phyloP scores from a whole-genome alignment of 2,888 invertebrate genomes.

The Dasysyrphus albostriatus region DNA sequence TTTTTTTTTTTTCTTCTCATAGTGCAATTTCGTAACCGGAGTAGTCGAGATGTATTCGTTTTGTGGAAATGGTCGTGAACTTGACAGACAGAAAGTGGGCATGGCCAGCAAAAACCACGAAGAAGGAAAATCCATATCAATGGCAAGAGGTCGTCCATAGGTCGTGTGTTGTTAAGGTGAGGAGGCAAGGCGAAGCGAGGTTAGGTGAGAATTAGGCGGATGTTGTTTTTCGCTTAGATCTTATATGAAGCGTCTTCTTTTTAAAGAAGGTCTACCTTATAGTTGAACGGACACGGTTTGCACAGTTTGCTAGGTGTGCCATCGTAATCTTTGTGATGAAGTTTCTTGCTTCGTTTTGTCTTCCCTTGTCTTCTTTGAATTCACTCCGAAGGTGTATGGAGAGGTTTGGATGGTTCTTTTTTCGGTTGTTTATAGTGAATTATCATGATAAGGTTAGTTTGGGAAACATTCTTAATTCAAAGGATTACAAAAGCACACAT shows the following conservation, averaged over 20 bases:
- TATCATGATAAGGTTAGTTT: constrained; percentile 80
- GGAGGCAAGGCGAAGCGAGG: neutral
- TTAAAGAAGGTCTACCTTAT: constrained; percentile 29
- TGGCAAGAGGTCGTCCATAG: constrained; percentile 33
- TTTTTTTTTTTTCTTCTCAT: neutral
- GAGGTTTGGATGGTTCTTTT: neutral
- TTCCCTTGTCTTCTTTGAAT: constrained; percentile 73
- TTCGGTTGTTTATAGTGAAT: constrained; percentile 69
- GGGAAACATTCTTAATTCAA: constrained; percentile 32
- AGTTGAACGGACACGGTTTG: constrained; percentile 63
- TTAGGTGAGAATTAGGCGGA: constrained; percentile 32
- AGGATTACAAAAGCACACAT: constrained; percentile 35
- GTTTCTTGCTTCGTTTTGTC: constrained; percentile 19
- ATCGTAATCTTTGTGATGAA: constrained; percentile 56
- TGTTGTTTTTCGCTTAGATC: constrained; percentile 12
- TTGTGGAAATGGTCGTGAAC: constrained; percentile 70
- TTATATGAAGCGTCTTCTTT: constrained; percentile 51
- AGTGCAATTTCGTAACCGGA: constrained; percentile 53
- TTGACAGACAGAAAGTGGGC: constrained; percentile 66
- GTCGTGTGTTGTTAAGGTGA: neutral
- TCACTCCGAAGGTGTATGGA: constrained; percentile 7
- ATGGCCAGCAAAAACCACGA: constrained; percentile 12
- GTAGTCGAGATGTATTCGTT: constrained; percentile 25
- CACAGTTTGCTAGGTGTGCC: constrained; percentile 34
- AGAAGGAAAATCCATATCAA: constrained; percentile 37